These are phyloP conservation scores for Eumeta japonica DNA, from an alignment of 1,140 invertebrate genomes.

Conservation along the genomic window DNA sequence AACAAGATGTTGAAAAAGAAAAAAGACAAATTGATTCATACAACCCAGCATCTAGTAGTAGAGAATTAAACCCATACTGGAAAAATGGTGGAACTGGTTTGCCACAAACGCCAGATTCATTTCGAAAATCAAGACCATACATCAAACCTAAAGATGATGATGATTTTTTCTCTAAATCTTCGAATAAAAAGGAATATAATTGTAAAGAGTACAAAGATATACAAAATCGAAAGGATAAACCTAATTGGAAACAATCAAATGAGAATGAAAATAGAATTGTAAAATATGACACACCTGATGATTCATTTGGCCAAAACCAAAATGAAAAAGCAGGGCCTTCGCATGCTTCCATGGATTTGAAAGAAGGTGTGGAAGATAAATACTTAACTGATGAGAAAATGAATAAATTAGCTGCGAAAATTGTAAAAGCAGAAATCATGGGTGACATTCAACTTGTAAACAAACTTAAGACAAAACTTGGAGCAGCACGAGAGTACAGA, in stretches of 20 bases:
- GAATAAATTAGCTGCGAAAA: constrained; percentile 83
- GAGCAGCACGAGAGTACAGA: constrained; percentile 64
- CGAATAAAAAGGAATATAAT: constrained; percentile 7
- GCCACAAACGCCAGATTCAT: constrained; percentile 51
- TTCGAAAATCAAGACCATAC: constrained; percentile 44
- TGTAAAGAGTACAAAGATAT: constrained; percentile 11
- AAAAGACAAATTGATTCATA: constrained; percentile 61
- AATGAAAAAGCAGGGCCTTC: not conserved
- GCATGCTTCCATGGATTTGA: not conserved
- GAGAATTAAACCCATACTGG: constrained; percentile 92
- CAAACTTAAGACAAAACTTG: constrained; percentile 74
- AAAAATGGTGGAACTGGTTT: constrained; percentile 83
- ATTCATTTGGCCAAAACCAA: constrained; percentile 5
- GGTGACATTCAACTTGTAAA: constrained; percentile 70
- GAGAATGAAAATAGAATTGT: constrained; percentile 8
- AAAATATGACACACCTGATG: not conserved
- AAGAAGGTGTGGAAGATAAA: constrained; percentile 8
- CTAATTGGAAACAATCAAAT: constrained; percentile 28
- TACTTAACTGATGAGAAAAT: constrained; percentile 75
- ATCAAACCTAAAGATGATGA: constrained; percentile 29
- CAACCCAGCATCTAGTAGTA: constrained; percentile 69
- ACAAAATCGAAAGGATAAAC: constrained; percentile 15
- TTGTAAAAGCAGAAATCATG: constrained; percentile 88
- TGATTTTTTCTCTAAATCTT: not conserved
- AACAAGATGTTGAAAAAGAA: constrained; percentile 45